Conservation (phyloP, 2,797 vertebrate species). For the Eulemur coronatus region DNA sequence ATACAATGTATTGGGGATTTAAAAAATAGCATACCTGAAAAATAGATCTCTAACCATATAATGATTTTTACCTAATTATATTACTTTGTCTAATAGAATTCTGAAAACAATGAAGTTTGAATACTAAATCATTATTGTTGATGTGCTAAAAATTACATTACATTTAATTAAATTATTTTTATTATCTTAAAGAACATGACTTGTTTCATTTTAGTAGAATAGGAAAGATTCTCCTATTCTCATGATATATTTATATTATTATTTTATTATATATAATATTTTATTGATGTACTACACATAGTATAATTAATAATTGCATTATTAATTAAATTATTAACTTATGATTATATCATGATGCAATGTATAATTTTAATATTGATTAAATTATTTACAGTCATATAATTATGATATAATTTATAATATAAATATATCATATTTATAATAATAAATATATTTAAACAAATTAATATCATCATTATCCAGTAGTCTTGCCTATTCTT, state of each 20-base stretch:
- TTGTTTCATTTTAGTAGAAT: conserved; percentile 17
- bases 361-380: background rate
- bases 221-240: background rate
- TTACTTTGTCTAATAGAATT: conserved; percentile 22
- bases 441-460: background rate
- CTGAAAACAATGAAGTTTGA: background rate
- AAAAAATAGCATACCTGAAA: background rate
- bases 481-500: background rate
- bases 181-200: background rate
- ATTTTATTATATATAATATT: background rate
- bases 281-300: background rate
- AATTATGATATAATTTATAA: background rate
- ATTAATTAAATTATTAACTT: background rate
- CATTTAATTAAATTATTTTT: background rate
- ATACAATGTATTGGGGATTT: background rate
- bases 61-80: conserved; percentile 24
- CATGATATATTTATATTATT: background rate
- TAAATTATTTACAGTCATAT: background rate
- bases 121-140: background rate
- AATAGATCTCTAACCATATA: background rate
- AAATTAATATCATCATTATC: background rate
- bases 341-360: background rate
- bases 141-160: background rate
- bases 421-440: background rate
- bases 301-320: background rate